Conservation (phyloP, 2,888 invertebrate genomes). For the Cryptosula pallasiana region DNA sequence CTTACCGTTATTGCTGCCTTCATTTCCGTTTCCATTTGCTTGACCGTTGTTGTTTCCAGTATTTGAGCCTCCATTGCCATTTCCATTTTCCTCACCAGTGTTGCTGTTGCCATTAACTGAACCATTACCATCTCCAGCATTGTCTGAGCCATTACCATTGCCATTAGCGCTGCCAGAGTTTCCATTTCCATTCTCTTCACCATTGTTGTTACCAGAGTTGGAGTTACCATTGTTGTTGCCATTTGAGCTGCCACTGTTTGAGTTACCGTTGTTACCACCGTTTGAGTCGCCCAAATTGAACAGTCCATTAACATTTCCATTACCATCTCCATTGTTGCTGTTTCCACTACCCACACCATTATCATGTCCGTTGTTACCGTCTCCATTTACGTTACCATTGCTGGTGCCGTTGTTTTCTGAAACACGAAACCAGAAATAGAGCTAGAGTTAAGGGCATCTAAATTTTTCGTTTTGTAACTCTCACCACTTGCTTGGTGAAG, state of each 20-base stretch:
- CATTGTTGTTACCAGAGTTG: background rate
- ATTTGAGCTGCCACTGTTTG: background rate
- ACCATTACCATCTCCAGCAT: slow-evolving; percentile 25
- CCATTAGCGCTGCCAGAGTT: slow-evolving; percentile 22
- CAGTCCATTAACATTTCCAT: background rate
- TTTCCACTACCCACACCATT: background rate
- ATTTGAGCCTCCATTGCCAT: background rate
- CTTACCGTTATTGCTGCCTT: background rate
- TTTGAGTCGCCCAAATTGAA: too few species aligned
- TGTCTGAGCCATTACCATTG: slow-evolving; percentile 22
- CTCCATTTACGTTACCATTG: slow-evolving; percentile 18
- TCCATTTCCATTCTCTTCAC: slow-evolving; percentile 24
- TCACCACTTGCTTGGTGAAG: too few species aligned
- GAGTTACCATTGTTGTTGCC: background rate
- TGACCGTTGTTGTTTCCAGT: background rate
- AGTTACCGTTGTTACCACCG: too few species aligned
- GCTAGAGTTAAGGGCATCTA: too few species aligned
- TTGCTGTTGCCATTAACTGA: slow-evolving; percentile 12
- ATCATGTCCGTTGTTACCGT: background rate
- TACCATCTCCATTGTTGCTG: background rate
- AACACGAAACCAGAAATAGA: too few species aligned
- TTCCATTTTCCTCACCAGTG: background rate
- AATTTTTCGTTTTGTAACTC: too few species aligned
- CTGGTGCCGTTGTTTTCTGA: background rate
- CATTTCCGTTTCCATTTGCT: background rate